Conservation (phyloP, 2,113 vertebrate genomes). For the Nothocercus nigrocapillus region DNA sequence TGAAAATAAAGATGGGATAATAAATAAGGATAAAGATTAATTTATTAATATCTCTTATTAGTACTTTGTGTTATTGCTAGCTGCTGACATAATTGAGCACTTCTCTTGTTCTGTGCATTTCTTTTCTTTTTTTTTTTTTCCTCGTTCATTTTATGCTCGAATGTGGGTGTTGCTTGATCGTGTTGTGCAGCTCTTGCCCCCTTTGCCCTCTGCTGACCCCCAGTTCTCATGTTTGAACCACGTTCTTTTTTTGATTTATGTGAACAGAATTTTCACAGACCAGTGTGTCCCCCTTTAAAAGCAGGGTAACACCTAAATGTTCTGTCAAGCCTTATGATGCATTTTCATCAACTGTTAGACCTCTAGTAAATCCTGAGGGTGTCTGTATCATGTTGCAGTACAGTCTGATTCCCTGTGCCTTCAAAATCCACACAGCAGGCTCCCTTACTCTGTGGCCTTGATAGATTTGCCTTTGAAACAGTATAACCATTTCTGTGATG, state of each 20-base stretch:
- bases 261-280: background rate
- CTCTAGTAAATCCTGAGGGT: background rate
- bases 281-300: background rate
- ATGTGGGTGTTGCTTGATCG: background rate
- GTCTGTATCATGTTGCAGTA: background rate
- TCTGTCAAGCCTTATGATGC: background rate
- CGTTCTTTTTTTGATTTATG: background rate
- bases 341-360: background rate
- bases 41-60: background rate
- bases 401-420: background rate
- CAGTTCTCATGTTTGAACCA: background rate
- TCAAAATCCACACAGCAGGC: fast-evolving
- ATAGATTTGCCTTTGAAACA: background rate
- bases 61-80: background rate
- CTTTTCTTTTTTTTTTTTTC: background rate
- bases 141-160: background rate
- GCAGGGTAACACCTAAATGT: fast-evolving
- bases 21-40: background rate
- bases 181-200: background rate
- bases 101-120: background rate
- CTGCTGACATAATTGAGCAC: background rate
- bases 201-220: background rate
- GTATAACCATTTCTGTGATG: background rate
- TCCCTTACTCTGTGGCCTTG: background rate
- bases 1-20: background rate